Conservation (phyloP, 2,113 vertebrate species). For the Cynoglossus semilaevis region DNA sequence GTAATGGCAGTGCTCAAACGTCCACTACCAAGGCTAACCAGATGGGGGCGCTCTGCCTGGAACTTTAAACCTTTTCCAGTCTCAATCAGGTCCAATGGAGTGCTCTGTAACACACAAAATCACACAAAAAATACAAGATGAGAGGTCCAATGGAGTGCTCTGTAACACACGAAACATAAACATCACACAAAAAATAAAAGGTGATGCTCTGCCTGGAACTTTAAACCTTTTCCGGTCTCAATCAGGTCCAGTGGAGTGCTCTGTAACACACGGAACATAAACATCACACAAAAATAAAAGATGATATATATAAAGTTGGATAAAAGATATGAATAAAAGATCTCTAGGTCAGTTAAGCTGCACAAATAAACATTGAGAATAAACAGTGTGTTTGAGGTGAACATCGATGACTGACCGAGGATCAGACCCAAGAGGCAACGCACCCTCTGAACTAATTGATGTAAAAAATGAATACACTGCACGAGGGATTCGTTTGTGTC, state of each 20-base stretch:
- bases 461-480: neutral
- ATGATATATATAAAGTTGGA: no score
- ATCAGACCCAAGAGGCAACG: constrained; percentile 1
- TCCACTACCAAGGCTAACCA: constrained; percentile 94
- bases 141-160: constrained; percentile 86
- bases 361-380: neutral
- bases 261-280: constrained; percentile 64
- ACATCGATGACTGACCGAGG: neutral
- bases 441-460: constrained; percentile 26
- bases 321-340: no score
- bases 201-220: constrained; percentile 89
- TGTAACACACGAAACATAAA: constrained; percentile 50
- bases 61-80: constrained; percentile 88
- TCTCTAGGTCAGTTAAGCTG: no score
- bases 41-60: constrained; percentile 89
- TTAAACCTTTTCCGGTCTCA: constrained; percentile 86
- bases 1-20: constrained; percentile 91
- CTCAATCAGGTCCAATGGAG: constrained; percentile 87
- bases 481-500: neutral
- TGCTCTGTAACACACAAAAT: constrained; percentile 75
- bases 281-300: neutral
- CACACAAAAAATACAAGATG: no score
- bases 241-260: constrained; percentile 87
- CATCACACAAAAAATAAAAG: constrained; percentile 32
- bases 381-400: no score